These are phyloP conservation scores for Dipus sagitta DNA, from an alignment of 2,797 vertebrate species.

Conservation along the genomic window DNA sequence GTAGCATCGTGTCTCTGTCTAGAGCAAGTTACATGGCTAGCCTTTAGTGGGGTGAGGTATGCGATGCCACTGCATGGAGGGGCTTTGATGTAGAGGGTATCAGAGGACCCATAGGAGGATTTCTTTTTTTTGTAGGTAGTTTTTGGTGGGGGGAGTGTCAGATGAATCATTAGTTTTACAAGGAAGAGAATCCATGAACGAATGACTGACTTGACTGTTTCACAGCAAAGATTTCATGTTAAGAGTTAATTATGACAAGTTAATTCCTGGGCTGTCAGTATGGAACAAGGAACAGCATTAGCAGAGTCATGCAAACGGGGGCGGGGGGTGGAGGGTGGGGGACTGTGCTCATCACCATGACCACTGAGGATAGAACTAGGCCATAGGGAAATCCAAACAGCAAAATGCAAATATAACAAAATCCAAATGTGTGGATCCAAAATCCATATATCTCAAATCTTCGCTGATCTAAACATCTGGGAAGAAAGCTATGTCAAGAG, in stretches of 20 bases:
- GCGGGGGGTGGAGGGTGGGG: too few species aligned
- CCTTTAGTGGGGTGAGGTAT: neutral
- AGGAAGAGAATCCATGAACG: neutral
- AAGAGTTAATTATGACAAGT: neutral
- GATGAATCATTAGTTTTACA: slow-evolving; percentile 11
- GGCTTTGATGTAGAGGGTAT: neutral
- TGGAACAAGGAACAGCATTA: neutral
- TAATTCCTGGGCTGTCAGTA: neutral
- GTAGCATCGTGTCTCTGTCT: neutral
- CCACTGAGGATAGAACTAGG: neutral
- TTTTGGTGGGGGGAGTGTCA: neutral
- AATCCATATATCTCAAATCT: neutral
- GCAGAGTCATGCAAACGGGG: neutral
- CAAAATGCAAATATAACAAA: neutral
- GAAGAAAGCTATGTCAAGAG: neutral
- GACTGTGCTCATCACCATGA: neutral
- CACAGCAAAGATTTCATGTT: neutral
- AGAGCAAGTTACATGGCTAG: neutral
- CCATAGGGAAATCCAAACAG: neutral
- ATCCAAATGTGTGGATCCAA: neutral
- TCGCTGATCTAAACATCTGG: neutral
- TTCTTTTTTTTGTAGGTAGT: neutral
- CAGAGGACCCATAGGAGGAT: neutral
- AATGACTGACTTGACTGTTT: neutral
- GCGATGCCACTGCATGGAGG: neutral